Evolutionary conservation across 1,140 invertebrate species (phyloP).

Genomic region (Musca vetustissima): DNA sequence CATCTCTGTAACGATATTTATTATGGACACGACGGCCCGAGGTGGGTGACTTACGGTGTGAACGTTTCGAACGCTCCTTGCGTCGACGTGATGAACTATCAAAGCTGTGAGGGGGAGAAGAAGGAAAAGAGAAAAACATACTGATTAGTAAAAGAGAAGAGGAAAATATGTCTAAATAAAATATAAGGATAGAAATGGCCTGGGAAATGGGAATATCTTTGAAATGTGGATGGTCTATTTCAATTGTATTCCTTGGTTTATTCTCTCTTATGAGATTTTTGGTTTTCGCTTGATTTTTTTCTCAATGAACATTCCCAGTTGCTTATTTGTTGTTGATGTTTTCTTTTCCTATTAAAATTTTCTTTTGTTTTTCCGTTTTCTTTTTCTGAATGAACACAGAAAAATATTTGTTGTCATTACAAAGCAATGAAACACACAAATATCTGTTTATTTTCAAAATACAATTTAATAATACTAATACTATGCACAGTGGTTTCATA

Average conservation of each 20-base stretch:
- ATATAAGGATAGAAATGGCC: constrained; percentile 4
- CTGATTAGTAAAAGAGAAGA: constrained; percentile 16
- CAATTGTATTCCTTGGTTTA: background rate
- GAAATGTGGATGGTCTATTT: background rate
- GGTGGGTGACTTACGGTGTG: constrained; percentile 62
- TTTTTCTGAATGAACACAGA: background rate
- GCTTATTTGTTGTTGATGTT: background rate
- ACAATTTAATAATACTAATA: too few relatives aligned
- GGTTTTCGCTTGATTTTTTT: background rate
- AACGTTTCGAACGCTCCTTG: constrained; percentile 65
- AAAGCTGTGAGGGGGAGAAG: constrained; percentile 56
- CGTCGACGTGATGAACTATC: constrained; percentile 64
- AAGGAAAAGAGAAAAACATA: constrained; percentile 18
- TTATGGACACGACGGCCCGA: constrained; percentile 59
- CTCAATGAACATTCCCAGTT: background rate
- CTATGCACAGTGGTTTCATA: background rate
- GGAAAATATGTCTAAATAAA: too few relatives aligned
- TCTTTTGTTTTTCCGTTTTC: background rate
- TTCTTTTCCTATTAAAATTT: background rate
- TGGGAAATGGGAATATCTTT: constrained; percentile 12
- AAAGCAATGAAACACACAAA: too few relatives aligned
- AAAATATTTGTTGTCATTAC: too few relatives aligned
- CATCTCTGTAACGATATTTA: constrained; percentile 62
- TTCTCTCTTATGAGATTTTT: background rate
- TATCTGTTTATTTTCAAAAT: too few relatives aligned